phyloP scores from a whole-genome alignment of 2,113 vertebrate species.

The Gavialis gangeticus region DNA sequence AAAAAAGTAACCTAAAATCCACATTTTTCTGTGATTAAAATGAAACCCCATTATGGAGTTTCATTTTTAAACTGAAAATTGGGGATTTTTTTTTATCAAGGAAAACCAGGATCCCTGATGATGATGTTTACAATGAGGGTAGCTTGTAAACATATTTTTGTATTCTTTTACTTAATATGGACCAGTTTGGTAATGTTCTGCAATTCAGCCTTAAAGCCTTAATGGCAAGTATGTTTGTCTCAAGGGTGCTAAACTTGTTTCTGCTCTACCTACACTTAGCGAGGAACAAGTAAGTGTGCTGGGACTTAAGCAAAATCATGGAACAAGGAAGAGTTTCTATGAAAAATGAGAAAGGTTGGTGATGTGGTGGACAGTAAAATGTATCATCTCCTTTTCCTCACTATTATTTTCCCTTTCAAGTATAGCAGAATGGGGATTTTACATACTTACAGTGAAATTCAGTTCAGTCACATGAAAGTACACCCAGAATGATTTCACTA shows the following conservation, averaged over 20 bases:
- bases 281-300: neutral
- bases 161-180: neutral
- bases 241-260: neutral
- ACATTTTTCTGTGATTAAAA: no score
- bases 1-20: no score
- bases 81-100: no score
- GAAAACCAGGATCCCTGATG: neutral
- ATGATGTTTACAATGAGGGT: neutral
- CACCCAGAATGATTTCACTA: accelerated
- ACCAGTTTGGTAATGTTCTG: neutral
- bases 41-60: no score
- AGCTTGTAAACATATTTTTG: neutral
- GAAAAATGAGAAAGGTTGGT: neutral
- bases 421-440: neutral
- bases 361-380: neutral
- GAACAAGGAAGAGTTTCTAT: no score
- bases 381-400: accelerated
- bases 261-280: neutral
- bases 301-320: no score
- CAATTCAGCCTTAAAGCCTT: neutral
- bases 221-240: neutral
- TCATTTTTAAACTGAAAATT: no score
- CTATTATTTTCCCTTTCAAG: neutral
- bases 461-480: neutral
- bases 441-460: neutral